A percentile compares a stretch with the other conserved stretches of the same genome.
Evolutionary conservation across 2,888 invertebrate genomes (phyloP).

Genomic region (Campopleginae sp.): DNA sequence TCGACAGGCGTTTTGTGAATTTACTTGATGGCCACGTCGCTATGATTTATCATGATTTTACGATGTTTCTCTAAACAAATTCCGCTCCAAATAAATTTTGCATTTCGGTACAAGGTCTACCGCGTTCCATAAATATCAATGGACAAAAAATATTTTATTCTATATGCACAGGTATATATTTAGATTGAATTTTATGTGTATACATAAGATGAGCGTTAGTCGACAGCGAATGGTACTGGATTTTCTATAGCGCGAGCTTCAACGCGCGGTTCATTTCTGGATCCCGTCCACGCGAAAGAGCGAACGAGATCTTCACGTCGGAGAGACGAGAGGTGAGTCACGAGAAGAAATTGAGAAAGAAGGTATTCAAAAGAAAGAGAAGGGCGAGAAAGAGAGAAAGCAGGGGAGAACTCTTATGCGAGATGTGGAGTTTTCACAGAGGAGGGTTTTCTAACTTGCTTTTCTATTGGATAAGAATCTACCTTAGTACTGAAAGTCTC

Average conservation of each 20-base stretch:
- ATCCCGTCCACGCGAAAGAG: constrained; percentile 49
- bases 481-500: constrained; percentile 55
- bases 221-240: constrained; percentile 18
- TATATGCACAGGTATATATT: not conserved
- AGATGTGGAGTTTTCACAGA: constrained; percentile 13
- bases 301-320: constrained; percentile 34
- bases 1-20: not conserved
- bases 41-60: constrained; percentile 3
- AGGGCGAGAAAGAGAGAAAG: constrained; percentile 17
- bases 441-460: constrained; percentile 37
- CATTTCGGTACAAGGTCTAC: constrained; percentile 3
- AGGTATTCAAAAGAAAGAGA: not conserved
- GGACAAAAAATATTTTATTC: not conserved
- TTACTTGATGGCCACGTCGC: not conserved
- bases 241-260: constrained; percentile 44
- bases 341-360: constrained; percentile 60
- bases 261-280: constrained; percentile 22
- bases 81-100: constrained; percentile 4
- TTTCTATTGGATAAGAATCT: constrained; percentile 63
- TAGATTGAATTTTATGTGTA: constrained; percentile 11
- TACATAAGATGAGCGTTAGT: constrained; percentile 28
- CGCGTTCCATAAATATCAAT: constrained; percentile 1
- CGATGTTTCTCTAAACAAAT: constrained; percentile 20
- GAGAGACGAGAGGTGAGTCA: constrained; percentile 58
- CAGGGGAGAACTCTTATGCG: constrained; percentile 11